phyloP scores from a whole-genome alignment of 1,140 invertebrate species.

The Trichonephila clavata region DNA sequence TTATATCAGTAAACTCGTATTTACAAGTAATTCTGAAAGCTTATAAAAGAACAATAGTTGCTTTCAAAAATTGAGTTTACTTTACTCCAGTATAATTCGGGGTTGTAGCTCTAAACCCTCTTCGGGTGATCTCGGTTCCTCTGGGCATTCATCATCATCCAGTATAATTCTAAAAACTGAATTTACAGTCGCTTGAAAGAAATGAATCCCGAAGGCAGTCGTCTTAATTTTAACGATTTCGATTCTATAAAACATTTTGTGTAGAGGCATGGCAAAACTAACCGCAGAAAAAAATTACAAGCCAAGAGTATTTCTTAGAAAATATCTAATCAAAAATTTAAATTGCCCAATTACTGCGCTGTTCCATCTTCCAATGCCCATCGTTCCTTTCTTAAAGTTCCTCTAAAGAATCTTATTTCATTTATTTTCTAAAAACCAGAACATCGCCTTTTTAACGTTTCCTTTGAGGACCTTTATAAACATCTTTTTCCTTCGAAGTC shows the following conservation, averaged over 20 bases:
- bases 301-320: neutral
- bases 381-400: neutral
- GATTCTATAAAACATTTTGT: neutral
- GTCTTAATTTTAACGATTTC: constrained; percentile 8
- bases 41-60: too few species aligned
- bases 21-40: too few species aligned
- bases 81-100: too few species aligned
- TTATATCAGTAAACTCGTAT: too few species aligned
- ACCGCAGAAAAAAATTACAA: neutral
- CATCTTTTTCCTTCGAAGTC: constrained; percentile 42
- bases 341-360: constrained; percentile 61
- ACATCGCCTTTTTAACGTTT: constrained; percentile 69
- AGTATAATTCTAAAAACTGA: neutral
- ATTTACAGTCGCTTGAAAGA: neutral
- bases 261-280: neutral
- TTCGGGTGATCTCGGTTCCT: too few species aligned
- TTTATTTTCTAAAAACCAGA: constrained; percentile 62
- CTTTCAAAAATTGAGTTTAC: too few species aligned
- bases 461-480: constrained; percentile 59
- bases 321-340: constrained; percentile 63
- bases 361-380: neutral
- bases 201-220: neutral
- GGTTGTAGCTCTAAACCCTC: too few species aligned
- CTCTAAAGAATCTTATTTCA: constrained; percentile 41
- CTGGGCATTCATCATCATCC: too few species aligned